A percentile compares a stretch with the other conserved stretches of the same genome.
Evolutionary conservation across 2,797 vertebrate genomes (phyloP).

Genomic region (Astyanax mexicanus): DNA sequence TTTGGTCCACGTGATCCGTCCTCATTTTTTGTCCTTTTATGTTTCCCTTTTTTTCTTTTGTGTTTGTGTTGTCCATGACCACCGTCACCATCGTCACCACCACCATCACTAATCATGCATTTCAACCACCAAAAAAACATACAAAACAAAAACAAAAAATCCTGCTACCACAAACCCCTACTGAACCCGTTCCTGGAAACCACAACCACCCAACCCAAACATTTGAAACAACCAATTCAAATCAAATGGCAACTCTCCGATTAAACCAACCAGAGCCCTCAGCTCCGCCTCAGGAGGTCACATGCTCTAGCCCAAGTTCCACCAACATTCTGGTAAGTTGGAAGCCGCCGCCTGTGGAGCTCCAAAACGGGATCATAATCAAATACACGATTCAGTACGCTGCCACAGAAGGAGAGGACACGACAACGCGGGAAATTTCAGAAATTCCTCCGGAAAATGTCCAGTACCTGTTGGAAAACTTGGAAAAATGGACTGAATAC

Average conservation of each 20-base stretch:
- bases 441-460: slow-evolving; percentile 89
- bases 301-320: slow-evolving; percentile 95
- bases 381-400: slow-evolving; percentile 91
- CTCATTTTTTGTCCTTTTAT: slow-evolving; percentile 88
- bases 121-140: slow-evolving; percentile 58
- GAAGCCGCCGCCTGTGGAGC: slow-evolving; percentile 91
- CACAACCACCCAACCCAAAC: slow-evolving; percentile 57
- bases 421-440: slow-evolving; percentile 81
- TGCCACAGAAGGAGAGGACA: slow-evolving; percentile 89
- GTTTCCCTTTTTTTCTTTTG: slow-evolving; percentile 71
- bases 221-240: slow-evolving; percentile 53
- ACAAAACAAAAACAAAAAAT: slow-evolving; percentile 67
- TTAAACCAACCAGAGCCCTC: slow-evolving; percentile 89
- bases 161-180: slow-evolving; percentile 84
- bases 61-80: slow-evolving; percentile 69
- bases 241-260: slow-evolving; percentile 51
- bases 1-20: slow-evolving; percentile 71
- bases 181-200: slow-evolving; percentile 82
- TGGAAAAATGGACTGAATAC: slow-evolving; percentile 99
- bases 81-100: slow-evolving; percentile 75
- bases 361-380: slow-evolving; percentile 95
- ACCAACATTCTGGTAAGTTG: slow-evolving; percentile 99
- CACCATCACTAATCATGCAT: slow-evolving; percentile 66
- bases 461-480: slow-evolving; percentile 95
- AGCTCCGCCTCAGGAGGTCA: slow-evolving; percentile 95